Evolutionary conservation across 1,140 invertebrate species (phyloP).

Genomic region (Acromyrmex charruanus): DNA sequence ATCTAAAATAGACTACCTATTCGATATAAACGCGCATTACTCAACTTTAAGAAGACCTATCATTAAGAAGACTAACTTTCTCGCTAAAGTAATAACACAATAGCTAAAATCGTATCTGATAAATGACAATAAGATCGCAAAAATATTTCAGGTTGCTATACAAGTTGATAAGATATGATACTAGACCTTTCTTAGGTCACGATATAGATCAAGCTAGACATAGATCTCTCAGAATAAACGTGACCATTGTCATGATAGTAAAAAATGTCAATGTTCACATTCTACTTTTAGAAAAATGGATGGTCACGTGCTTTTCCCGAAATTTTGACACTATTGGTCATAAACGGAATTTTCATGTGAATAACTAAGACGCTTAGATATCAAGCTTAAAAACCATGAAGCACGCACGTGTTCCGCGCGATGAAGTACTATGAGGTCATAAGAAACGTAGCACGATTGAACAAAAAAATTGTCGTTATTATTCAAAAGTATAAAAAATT

Average conservation of each 20-base stretch:
- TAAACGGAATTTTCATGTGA: neutral
- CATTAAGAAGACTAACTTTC: no score
- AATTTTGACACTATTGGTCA: neutral
- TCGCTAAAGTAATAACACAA: neutral
- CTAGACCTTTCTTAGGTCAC: no score
- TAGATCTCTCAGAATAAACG: no score
- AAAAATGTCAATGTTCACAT: neutral
- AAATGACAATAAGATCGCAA: no score
- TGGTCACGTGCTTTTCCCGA: neutral
- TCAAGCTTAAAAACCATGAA: slow-evolving; percentile 32
- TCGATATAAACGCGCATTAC: no score
- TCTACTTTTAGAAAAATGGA: neutral
- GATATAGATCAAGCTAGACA: no score
- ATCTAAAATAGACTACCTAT: no score
- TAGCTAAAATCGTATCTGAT: no score
- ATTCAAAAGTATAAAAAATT: neutral
- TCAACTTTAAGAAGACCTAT: no score
- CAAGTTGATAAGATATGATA: no score
- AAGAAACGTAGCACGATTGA: neutral
- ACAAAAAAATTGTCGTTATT: neutral
- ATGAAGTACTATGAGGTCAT: neutral
- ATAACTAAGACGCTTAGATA: slow-evolving; percentile 12
- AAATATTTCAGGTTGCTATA: no score
- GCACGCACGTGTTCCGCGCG: slow-evolving; percentile 29
- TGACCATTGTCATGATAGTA: no score